Base-by-base conservation (phyloP, 2,888 invertebrate genomes). In the Siphonodentalium dalli region DNA sequence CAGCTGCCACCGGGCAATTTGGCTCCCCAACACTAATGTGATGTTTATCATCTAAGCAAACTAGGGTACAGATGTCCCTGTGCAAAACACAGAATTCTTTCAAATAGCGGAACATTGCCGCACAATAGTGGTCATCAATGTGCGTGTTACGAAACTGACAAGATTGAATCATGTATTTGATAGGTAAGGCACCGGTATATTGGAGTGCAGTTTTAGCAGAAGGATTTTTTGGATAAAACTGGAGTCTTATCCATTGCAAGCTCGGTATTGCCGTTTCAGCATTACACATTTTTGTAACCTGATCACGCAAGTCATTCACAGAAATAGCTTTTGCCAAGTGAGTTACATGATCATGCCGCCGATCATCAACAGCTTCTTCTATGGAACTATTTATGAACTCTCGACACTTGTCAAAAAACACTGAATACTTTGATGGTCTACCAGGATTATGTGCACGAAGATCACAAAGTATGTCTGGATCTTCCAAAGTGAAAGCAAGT, bases 141-240 rank as follows among this genome's bases (percentile, higher is more conserved):
- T 48, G 53, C 13, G 35, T 11, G n/a, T 21, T 13, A 13, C 53
- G 18, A n/a, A 57, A 34, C 38, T 54, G 44, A 11, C 53, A 34
- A 15, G 39, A 27, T 42, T 57, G 57, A n/a, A 57, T 39, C 41
- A 47, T 52, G 27, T 47, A 57, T 24, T 54, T 57, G 2, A 54
- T 28, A 42, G 53, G 41, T 13, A 54, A 48, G 15, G 15, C 37
- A 11, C 53, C 47, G 9, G 47, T 57, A 31, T 57, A 54, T n/a
- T 47, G 28, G 9, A 38, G 18, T 21, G 57, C 57, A 42, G 43
- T 35, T n/a, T 48, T 34, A 15, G 37, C 24, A 24, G 35, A 48
- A n/a, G 42, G 41, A 31, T 52, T 47, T n/a, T 34, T 47, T 9
- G 57, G 57, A 39, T 44, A 53, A 47, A 57, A 53, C 27, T 53